Evolutionary conservation across 2,113 vertebrate genomes (phyloP).

Genomic region (Indicator maculatus): DNA sequence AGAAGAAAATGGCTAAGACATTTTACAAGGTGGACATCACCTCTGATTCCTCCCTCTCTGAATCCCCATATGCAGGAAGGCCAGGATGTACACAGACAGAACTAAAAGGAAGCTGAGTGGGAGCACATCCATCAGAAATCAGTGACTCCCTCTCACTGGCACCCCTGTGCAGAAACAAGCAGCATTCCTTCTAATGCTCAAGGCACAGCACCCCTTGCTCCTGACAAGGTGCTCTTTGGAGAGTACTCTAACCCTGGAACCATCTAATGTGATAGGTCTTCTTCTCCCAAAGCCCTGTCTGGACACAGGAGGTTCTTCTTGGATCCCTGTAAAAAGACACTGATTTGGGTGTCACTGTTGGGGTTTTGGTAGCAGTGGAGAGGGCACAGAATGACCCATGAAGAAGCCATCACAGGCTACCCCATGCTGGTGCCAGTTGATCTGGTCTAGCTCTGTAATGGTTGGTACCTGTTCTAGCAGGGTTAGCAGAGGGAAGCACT

Average conservation of each 20-base stretch:
- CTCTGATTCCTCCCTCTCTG: background rate
- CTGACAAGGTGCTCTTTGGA: rapidly evolving
- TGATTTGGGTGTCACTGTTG: background rate
- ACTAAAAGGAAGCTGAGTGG: background rate
- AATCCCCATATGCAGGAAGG: background rate
- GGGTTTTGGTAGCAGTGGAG: background rate
- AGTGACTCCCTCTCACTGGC: background rate
- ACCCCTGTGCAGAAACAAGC: background rate
- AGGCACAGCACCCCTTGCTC: background rate
- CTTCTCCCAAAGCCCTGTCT: background rate
- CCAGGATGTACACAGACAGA: background rate
- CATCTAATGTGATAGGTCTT: background rate
- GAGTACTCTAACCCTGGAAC: background rate
- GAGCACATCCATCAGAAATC: background rate
- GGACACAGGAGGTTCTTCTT: background rate
- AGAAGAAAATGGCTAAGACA: background rate
- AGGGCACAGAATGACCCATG: rapidly evolving
- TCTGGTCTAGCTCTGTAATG: background rate
- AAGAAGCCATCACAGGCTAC: background rate
- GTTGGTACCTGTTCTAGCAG: background rate
- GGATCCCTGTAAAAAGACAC: background rate
- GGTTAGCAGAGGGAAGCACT: background rate
- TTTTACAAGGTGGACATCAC: background rate
- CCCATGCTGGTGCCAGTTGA: background rate
- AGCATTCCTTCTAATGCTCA: rapidly evolving